Evolutionary conservation across 2,888 invertebrate species (phyloP).

Genomic region (Trissolcus japonicus): DNA sequence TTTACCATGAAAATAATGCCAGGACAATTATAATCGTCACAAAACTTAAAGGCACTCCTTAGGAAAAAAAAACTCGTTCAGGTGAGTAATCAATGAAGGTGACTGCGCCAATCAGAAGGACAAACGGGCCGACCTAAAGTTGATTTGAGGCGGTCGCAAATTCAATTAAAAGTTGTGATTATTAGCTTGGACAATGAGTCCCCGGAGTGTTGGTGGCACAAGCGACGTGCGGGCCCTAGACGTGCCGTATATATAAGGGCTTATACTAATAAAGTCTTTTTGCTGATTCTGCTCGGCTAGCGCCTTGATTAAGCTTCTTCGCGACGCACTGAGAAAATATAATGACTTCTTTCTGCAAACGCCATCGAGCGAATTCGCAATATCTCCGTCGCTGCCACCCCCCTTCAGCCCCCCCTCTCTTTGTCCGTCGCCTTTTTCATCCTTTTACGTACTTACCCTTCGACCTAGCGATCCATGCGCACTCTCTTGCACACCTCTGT

Average conservation of each 20-base stretch:
- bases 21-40: conserved; percentile 34
- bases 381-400: conserved; percentile 39
- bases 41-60: conserved; percentile 28
- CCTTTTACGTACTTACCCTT: conserved; percentile 50
- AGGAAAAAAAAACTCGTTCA: conserved; percentile 55
- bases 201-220: conserved; percentile 59
- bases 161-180: conserved; percentile 76
- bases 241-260: conserved; percentile 58
- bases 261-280: conserved; percentile 75
- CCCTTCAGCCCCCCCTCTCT: conserved; percentile 18
- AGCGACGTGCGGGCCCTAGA: conserved; percentile 44
- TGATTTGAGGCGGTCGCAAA: conserved; percentile 71
- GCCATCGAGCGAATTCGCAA: conserved; percentile 62
- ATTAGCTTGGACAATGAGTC: conserved; percentile 75
- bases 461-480: conserved; percentile 26
- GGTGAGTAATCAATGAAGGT: conserved; percentile 62
- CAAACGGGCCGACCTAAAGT: conserved; percentile 64
- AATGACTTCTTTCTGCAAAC: conserved; percentile 72
- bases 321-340: conserved; percentile 75
- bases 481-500: conserved; percentile 51
- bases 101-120: conserved; percentile 66
- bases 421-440: conserved; percentile 35
- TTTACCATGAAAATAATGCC: conserved; percentile 15
- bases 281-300: conserved; percentile 75
- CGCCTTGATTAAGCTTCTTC: conserved; percentile 74